Base-by-base conservation (phyloP, 2,888 invertebrate species). In the Tenthredo amoena region DNA sequence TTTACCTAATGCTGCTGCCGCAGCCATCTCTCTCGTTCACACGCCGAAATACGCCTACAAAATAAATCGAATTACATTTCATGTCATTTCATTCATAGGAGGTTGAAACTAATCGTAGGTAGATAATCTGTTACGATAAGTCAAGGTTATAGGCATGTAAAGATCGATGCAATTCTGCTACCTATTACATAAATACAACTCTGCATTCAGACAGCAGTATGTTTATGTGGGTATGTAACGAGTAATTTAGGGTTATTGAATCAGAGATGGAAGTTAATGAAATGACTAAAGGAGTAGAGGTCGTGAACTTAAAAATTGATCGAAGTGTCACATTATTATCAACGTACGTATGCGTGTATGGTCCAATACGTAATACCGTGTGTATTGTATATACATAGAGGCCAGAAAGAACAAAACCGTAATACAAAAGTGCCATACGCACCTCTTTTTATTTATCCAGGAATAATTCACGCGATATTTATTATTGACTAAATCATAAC, bases 281-380 rank as follows among this genome's bases (percentile, higher is more conserved):
- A 88, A 58, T 77, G 85, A 88, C 87, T 86, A 86, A 86, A 86
- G 10, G 72, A 74, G 40, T 68, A 40, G 87, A 86, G 87, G 87
- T 88, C 87, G 87, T 85, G 87, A 88, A 88, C 87, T 87, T 86
- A 82, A 88, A 89, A 87, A 89, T 89, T 89, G 89, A 89, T 89
- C 88, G 87, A 84, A 72, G 85, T 77, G 84, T 81, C 86, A 89
- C 43, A 47, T 34, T 47, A 86, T 87, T 88, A 87, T 86, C 84
- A 71, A 81, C 86, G 81, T 86, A 31, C 47, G 47, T 31, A 43
- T 79, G 37, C 10, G 31, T 50, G 43, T 21, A 34, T 34, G 6
- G 34, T 34, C 9, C 50, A 31, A 62, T 40, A 40, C 0, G n/a
- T 12, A 72, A 72, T 40, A 31, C 34, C n/a, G 37, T 34, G 37